phyloP scores from a whole-genome alignment of 2,113 vertebrate species.

The Siniperca chuatsi region DNA sequence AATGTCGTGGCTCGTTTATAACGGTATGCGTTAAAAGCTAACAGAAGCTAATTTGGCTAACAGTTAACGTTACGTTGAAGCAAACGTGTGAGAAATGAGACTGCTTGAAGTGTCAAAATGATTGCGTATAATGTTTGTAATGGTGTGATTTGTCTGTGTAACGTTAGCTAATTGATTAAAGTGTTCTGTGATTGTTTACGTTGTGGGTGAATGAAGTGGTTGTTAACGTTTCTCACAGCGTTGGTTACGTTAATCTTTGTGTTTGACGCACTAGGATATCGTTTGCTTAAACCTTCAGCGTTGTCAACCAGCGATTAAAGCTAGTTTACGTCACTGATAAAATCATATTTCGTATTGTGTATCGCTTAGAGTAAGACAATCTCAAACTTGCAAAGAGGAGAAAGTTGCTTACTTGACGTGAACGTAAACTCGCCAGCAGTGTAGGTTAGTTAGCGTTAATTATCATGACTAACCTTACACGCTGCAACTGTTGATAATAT shows the following conservation, averaged over 20 bases:
- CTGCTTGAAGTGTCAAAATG: not conserved
- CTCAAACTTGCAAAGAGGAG: not conserved
- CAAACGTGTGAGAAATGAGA: not conserved
- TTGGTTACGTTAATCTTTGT: not conserved
- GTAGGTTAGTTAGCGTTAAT: not conserved
- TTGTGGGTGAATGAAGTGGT: not conserved
- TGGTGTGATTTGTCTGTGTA: not conserved
- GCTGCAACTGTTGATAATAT: not conserved
- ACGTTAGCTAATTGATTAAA: not conserved
- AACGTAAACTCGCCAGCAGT: not conserved
- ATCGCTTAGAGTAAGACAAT: not conserved
- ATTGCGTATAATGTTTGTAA: too few relatives aligned
- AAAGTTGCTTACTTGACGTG: constrained; percentile 33
- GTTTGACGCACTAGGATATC: not conserved
- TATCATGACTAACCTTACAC: too few relatives aligned
- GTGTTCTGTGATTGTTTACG: not conserved
- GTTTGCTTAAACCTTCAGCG: not conserved
- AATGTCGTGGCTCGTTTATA: not conserved
- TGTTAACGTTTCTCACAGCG: not conserved
- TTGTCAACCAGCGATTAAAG: not conserved
- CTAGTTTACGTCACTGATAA: fast-evolving
- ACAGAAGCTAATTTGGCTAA: constrained; percentile 63
- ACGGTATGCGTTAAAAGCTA: constrained; percentile 35
- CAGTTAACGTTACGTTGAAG: not conserved
- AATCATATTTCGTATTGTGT: not conserved